Evolutionary conservation across 2,113 vertebrate species (phyloP).

Genomic region (Passer montanus): DNA sequence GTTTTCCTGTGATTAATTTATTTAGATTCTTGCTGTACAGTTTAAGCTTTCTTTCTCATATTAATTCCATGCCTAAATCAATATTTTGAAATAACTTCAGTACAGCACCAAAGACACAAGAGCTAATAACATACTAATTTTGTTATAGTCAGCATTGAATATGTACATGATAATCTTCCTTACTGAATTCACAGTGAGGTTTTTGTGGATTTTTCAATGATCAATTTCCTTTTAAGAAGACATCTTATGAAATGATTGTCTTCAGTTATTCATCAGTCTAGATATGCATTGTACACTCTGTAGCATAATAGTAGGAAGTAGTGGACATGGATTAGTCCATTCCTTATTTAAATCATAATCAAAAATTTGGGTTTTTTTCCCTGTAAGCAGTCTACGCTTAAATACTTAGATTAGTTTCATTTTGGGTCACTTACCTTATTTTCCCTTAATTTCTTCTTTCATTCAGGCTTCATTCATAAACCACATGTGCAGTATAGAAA

Average conservation of each 20-base stretch:
- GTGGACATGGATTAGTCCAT: background rate
- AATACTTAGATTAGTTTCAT: background rate
- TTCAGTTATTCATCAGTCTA: background rate
- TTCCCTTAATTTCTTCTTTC: background rate
- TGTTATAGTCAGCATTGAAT: background rate
- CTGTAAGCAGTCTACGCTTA: background rate
- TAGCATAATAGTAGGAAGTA: background rate
- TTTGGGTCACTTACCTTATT: constrained; percentile 53
- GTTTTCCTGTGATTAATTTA: background rate
- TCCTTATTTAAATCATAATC: background rate
- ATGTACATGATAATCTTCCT: background rate
- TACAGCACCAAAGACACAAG: background rate
- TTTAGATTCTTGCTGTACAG: background rate
- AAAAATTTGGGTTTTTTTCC: background rate
- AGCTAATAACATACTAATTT: background rate
- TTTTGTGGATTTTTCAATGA: background rate
- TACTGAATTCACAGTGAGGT: background rate
- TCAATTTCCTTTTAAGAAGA: background rate
- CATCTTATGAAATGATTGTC: background rate
- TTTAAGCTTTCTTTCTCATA: background rate
- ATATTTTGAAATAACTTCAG: background rate
- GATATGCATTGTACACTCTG: background rate
- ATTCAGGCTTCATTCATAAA: background rate
- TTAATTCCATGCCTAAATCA: background rate
- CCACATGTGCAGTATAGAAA: background rate